Base-by-base conservation (phyloP, 2,888 invertebrate species). In the Amiota communis region DNA sequence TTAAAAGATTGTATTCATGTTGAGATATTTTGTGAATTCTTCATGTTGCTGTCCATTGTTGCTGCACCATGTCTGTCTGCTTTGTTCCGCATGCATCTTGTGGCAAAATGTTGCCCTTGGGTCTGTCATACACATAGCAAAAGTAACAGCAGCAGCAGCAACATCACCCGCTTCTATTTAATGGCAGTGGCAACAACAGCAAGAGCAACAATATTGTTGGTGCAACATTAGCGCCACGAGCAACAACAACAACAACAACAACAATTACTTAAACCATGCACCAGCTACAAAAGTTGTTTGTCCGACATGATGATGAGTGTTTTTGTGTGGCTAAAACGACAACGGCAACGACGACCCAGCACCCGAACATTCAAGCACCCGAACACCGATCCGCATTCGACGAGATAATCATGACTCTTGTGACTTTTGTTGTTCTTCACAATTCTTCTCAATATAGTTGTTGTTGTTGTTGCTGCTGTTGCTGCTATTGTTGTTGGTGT, bases 1-100 rank as follows among this genome's bases (percentile, higher is more conserved):
- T 85, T 87, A 84, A 86, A 86, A 86, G 84, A 85, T 85, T 85
- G 83, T 80, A 81, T 85, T 79, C 83, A 85, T 86, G 84, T 80
- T 77, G 84, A 82, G 82, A 80, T 85, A 83, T 82, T 86, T 86
- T 69, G 78, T 78, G 80, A 47, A 13, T 57, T 70, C 46, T 68
- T 68, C 4, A 13, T 36, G 20, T 68, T 51, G 13, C 8, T 57
- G 47, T 12, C 23, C 23, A 23, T 23, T 70, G 70, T 59, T 61
- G 70, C 47, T 57, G 59, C n/a, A 36, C 36, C 36, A 8, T 20
- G 48, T 12, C 20, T 20, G 48, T 12, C 20, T 13, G 17, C 12
- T 17, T 23, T 64, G 46, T 71, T 64, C 53, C 20, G 64, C 53
- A 64, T 64, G 63, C 51, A 53, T 71, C 64, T 53, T 71, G 51